Evolutionary conservation across 2,113 vertebrate species (phyloP), one percentile per base, ranked within the genome.

Genomic region (Hassar affinis): DNA sequence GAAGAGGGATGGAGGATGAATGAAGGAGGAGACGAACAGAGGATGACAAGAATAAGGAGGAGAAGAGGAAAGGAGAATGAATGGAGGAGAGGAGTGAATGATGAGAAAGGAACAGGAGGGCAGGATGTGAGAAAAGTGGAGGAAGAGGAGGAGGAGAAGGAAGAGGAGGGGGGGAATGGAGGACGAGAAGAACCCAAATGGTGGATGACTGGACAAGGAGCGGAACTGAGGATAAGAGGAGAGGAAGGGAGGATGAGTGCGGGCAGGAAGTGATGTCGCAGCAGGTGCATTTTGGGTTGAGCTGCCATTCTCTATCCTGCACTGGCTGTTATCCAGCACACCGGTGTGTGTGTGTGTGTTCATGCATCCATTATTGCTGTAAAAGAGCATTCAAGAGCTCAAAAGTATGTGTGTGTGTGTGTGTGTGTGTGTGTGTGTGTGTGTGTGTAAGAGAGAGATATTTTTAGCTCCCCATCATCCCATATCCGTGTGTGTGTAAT

Each of bases 241-340:
- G 77, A 83, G 62, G 64, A 86, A 61, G 54, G 20, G 54, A 45
- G 75, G 49, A 69, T 79, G 78, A 64, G 61, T 20, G 59, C 62
- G 45, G 45, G 20, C 56, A 61, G 4, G 30, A 61, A 78, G 54
- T 38, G 69, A 61, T 11, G 18, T 56, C 61, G 12, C 56, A 68
- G n/a, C 81, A 83, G 85, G 83, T 82, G 68, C 83, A 81, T 87
- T 81, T 56, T 76, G 14, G 61, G 81, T 87, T 68, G n/a, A 69
- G 61, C 79, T 20, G 75, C 81, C 75, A 64, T 76, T 71, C 20
- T 35, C 38, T 78, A 72, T 59, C 68, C 68, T 83, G 69, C 66
- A 35, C 38, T 83, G 81, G 76, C 56, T 56, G 25, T 81, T 61
- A 7, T 12, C 15, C 30, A 66, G 47, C 45, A 51, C 47, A 51